Evolutionary conservation across 2,113 vertebrate species (phyloP).

Genomic region (Cairina moschata): DNA sequence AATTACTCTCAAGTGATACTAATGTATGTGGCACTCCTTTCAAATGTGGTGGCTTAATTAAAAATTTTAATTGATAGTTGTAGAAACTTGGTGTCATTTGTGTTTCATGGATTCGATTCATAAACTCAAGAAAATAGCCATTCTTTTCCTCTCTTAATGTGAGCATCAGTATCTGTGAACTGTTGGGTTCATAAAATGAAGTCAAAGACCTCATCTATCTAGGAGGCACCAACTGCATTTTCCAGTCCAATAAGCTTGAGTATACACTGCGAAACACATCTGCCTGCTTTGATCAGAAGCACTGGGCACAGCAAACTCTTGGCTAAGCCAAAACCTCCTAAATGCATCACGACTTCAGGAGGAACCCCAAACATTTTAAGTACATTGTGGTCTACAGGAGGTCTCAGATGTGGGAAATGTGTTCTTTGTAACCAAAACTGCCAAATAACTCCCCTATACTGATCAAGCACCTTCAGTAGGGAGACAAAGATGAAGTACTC

Average conservation of each 20-base stretch:
- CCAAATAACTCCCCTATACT: neutral
- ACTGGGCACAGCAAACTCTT: neutral
- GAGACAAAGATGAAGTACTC: neutral
- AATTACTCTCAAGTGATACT: slow-evolving; percentile 17
- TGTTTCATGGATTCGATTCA: neutral
- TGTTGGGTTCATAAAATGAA: neutral
- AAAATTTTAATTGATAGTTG: neutral
- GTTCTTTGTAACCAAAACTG: neutral
- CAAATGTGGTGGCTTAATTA: slow-evolving; percentile 46
- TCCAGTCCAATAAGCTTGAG: neutral
- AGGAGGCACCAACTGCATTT: neutral
- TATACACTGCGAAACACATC: neutral
- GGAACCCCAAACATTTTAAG: neutral
- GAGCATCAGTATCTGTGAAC: neutral
- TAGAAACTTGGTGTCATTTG: neutral
- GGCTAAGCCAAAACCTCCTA: neutral
- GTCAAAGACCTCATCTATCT: neutral
- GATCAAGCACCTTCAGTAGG: neutral
- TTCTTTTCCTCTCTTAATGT: neutral
- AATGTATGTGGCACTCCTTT: slow-evolving; percentile 14
- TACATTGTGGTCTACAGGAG: neutral
- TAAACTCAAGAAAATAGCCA: neutral
- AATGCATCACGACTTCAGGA: neutral
- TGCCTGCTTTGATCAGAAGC: neutral
- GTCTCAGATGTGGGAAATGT: neutral